Base-by-base conservation (phyloP, 2,113 vertebrate genomes). In the Rhinoderma darwinii region DNA sequence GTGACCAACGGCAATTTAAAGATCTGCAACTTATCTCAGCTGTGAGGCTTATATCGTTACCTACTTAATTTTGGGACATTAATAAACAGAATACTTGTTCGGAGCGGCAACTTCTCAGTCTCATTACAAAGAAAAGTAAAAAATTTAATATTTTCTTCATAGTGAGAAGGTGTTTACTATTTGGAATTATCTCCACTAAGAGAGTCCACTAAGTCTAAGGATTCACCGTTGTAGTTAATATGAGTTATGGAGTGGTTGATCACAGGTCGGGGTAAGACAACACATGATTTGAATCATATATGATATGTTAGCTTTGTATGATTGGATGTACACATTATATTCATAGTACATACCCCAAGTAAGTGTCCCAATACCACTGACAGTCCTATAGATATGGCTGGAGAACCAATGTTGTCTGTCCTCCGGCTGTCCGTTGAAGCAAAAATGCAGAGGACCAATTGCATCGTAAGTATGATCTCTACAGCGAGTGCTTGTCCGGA, bases 281-380 rank as follows among this genome's bases (percentile, higher is more conserved):
- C 56, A 59, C n/a, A 2, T 59, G 56, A 7, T 68, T 32, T 47
- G 14, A 12, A 47, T 47, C 0, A 47, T 47, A 47, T 9, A 47
- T 12, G 9, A 47, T 47, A 47, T 47, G 44, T 47, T 47, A 47
- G 44, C 6, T 1, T 35, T 68, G 30, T 7, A 68, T 25, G 17
- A 35, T 39, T 70, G 17, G 32, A 70, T 9, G 27, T 2, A 63
- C 27, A 30, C 4, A 63, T 63, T 22, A 41, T 9, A 43, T 63
- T 30, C 12, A 37, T 8, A 51, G 14, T 68, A 88, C 92, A 37
- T 89, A 93, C 91, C 89, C 91, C 92, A 0, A 93, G 89, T 39
- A 93, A 86, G 81, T 93, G 92, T 80, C 92, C 92, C 73, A 90
- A 37, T 41, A 85, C 88, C 82, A 92, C 91, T 0, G 92, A 91